Conservation (phyloP, 2,113 vertebrate genomes). For the Typhlomys cinereus region DNA sequence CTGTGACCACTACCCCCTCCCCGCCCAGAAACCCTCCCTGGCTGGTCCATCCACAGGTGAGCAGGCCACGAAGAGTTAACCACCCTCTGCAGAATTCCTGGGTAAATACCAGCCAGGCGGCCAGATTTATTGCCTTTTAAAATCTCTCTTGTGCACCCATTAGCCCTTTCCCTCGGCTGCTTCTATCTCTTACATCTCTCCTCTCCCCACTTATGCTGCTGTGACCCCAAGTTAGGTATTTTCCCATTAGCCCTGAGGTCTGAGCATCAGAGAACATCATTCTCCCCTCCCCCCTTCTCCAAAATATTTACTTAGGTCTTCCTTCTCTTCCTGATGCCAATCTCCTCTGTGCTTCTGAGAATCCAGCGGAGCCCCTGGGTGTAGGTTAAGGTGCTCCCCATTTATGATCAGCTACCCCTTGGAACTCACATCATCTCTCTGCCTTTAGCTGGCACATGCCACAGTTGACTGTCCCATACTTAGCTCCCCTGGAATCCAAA, state of each 20-base stretch:
- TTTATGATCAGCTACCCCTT: neutral
- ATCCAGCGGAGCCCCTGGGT: neutral
- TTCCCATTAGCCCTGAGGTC: constrained; percentile 51
- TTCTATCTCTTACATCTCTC: constrained; percentile 57
- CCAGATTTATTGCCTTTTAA: constrained; percentile 74
- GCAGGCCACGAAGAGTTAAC: constrained; percentile 45
- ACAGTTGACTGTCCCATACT: neutral
- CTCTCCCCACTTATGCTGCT: constrained; percentile 20
- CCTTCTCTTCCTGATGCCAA: neutral
- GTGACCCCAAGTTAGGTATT: constrained; percentile 13
- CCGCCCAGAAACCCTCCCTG: too few species aligned
- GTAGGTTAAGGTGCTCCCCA: neutral
- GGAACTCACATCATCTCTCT: neutral
- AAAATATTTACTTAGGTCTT: neutral
- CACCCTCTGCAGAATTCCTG: constrained; percentile 49
- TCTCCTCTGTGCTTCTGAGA: neutral
- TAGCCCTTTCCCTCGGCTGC: constrained; percentile 44
- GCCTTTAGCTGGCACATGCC: accelerated
- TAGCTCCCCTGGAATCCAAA: neutral
- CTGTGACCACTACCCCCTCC: too few species aligned
- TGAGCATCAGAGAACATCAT: neutral
- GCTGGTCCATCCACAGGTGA: constrained; percentile 29
- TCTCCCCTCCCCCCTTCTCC: neutral
- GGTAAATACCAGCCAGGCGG: constrained; percentile 55
- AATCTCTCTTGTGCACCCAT: constrained; percentile 51